Evolutionary conservation across 2,113 vertebrate species (phyloP).

Genomic region (Sula dactylatra): DNA sequence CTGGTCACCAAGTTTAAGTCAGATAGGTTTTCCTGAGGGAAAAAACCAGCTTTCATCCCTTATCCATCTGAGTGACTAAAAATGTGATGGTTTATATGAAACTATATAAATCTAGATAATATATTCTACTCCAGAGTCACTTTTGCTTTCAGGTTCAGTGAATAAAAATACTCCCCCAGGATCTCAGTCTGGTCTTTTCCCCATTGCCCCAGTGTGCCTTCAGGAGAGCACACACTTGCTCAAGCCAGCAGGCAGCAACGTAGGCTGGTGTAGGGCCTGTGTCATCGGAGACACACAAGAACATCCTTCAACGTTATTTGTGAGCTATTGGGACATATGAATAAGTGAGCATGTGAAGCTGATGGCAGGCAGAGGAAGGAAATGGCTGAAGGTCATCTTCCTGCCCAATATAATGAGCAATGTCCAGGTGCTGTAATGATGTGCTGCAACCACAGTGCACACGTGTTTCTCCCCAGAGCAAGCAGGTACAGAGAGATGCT

Average conservation of each 20-base stretch:
- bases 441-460: not conserved
- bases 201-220: accelerated
- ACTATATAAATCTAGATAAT: not conserved
- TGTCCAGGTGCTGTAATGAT: not conserved
- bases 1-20: not conserved
- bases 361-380: not conserved
- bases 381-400: not conserved
- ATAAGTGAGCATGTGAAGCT: accelerated
- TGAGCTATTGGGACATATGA: accelerated
- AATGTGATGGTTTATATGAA: not conserved
- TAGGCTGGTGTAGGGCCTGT: too few relatives aligned
- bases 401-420: not conserved
- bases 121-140: not conserved
- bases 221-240: not conserved
- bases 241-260: not conserved
- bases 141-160: not conserved
- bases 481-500: not conserved
- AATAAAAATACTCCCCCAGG: not conserved
- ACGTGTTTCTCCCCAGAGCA: not conserved
- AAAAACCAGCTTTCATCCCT: not conserved
- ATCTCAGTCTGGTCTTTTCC: not conserved
- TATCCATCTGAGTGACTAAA: not conserved
- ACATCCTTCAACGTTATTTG: not conserved
- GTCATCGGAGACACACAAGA: accelerated
- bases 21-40: not conserved